Evolutionary conservation across 2,113 vertebrate genomes (phyloP).

Genomic region (Tachycineta bicolor): DNA sequence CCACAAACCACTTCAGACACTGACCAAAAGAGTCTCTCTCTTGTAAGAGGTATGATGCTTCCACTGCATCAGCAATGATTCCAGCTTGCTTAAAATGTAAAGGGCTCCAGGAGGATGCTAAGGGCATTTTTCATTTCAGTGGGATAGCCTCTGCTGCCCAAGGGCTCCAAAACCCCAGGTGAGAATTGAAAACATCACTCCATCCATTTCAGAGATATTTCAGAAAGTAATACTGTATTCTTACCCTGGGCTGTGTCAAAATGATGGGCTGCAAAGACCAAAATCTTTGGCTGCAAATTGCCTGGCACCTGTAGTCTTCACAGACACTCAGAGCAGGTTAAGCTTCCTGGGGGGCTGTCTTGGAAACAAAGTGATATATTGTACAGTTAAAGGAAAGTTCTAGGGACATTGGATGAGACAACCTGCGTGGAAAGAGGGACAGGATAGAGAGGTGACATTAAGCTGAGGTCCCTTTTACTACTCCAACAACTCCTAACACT

Average conservation of each 20-base stretch:
- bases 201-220: neutral
- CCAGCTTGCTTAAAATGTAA: neutral
- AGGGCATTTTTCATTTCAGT: neutral
- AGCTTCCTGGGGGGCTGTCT: neutral
- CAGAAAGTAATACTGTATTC: neutral
- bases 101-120: neutral
- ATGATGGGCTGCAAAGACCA: neutral
- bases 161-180: neutral
- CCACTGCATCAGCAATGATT: neutral
- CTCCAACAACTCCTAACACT: rapidly evolving
- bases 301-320: neutral
- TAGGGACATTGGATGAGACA: neutral
- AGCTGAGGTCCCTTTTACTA: neutral
- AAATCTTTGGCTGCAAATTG: neutral
- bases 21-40: neutral
- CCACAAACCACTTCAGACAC: neutral
- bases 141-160: neutral
- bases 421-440: neutral
- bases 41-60: neutral
- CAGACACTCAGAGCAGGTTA: neutral
- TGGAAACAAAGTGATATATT: neutral
- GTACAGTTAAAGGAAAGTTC: neutral
- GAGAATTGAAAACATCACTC: neutral
- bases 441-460: neutral
- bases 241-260: neutral